Base-by-base conservation (phyloP, 1,140 invertebrate species). In the Aricia agestis region DNA sequence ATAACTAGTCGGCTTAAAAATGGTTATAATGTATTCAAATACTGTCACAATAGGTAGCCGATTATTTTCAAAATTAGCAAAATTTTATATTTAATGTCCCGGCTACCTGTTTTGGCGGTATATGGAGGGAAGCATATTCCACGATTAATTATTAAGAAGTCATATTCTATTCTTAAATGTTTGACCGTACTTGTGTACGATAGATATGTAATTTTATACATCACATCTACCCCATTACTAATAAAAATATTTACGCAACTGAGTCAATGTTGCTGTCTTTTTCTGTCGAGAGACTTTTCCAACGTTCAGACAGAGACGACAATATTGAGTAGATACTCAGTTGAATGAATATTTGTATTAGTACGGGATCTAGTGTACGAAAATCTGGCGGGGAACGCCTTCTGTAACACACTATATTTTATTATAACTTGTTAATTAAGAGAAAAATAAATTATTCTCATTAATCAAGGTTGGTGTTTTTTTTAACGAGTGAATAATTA, bases 381-480 rank as follows among this genome's bases (percentile, higher is more conserved):
- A 36, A 36, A 36, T 36, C 9, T 36, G 36, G 36, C 36, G 36
- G 36, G 25, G 18, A 63, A 63, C 45, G 59, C 18, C 59, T 63
- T 63, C 18, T 63, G 59, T 63, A 63, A 63, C 18, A 63, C 17
- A 63, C 17, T 63, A 63, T 63, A 63, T 63, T 63, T 63, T 63
- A 31, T 63, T 63, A 63, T 63, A 63, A 63, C 59, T 61, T 69
- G 68, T 69, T 69, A 69, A 69, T 69, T 69, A 61, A 69, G 58
- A 36, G 58, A 61, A 59, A 69, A 69, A 69, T 69, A 69, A 69
- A 69, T 59, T 69, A 69, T 69, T 69, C 68, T 59, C 68, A 69
- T 69, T 69, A 69, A 69, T 69, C 68, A 69, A 69, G 68, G 68
- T 36, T 69, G 68, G 68, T 69, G 68, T 69, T 69, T 69, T 69